Percentiles rank a stretch among this genome's conserved stretches.
Conservation (phyloP, 2,888 invertebrate genomes). For the Xanthorhoe designata region DNA sequence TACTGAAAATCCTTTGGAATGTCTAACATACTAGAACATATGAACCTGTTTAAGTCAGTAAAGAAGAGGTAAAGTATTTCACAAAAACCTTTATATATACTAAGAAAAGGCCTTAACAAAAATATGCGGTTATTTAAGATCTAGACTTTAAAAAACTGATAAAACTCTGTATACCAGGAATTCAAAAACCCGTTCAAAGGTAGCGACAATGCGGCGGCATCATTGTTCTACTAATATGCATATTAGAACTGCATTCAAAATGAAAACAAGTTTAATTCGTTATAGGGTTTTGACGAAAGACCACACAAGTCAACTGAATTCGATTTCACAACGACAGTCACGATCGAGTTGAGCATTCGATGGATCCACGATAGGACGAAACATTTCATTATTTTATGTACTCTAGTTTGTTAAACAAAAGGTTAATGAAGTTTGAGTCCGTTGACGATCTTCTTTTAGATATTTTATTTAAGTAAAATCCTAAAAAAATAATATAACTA, state of each 20-base stretch:
- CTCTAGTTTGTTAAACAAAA: neutral
- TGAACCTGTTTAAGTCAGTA: neutral
- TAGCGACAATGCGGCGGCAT: slow-evolving; percentile 37
- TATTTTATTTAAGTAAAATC: too few species aligned
- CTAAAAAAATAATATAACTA: too few species aligned
- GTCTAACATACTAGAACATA: too few species aligned
- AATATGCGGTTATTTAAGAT: neutral
- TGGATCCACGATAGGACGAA: slow-evolving; percentile 12
- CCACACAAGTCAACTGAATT: slow-evolving; percentile 57
- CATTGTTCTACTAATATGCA: slow-evolving; percentile 45
- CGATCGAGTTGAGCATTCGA: slow-evolving; percentile 47
- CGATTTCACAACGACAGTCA: slow-evolving; percentile 55
- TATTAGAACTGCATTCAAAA: slow-evolving; percentile 42
- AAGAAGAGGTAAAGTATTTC: neutral
- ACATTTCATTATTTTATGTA: slow-evolving; percentile 3
- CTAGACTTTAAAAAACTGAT: neutral
- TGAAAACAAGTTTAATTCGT: slow-evolving; percentile 42
- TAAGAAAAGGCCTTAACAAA: neutral
- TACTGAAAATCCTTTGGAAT: too few species aligned
- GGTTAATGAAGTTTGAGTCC: neutral
- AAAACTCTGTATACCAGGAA: slow-evolving; percentile 23
- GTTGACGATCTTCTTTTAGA: too few species aligned
- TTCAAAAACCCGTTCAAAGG: slow-evolving; percentile 34
- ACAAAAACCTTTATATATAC: neutral
- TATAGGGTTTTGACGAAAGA: slow-evolving; percentile 44